phyloP scores from a whole-genome alignment of 2,888 invertebrate genomes.

The Gortyna flavago region DNA sequence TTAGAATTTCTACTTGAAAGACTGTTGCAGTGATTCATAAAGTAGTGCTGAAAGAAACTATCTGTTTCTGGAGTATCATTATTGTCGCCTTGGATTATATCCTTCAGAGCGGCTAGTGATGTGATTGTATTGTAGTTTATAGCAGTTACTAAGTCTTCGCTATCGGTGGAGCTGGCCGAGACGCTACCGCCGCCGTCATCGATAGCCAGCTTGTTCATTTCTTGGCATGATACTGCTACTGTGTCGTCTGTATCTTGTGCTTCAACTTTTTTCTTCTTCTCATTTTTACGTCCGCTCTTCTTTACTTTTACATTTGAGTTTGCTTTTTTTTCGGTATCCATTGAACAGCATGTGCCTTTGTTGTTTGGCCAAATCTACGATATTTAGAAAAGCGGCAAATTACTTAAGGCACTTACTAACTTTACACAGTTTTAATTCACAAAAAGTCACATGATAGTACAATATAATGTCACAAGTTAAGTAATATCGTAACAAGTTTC shows the following conservation, averaged over 20 bases:
- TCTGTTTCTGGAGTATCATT: constrained; percentile 90
- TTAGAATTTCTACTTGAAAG: constrained; percentile 90
- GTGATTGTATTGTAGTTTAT: constrained; percentile 93
- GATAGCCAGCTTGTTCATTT: constrained; percentile 72
- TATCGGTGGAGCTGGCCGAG: constrained; percentile 90
- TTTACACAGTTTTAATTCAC: constrained; percentile 72
- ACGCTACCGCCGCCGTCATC: constrained; percentile 70
- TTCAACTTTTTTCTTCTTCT: constrained; percentile 84
- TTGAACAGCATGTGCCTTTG: constrained; percentile 81
- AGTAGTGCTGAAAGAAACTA: constrained; percentile 93
- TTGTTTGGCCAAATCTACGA: constrained; percentile 68
- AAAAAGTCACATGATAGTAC: constrained; percentile 84
- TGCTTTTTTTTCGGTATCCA: constrained; percentile 82
- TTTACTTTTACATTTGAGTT: constrained; percentile 76
- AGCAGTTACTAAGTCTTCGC: constrained; percentile 91
- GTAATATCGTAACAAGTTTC: constrained; percentile 79
- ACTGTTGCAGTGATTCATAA: constrained; percentile 93
- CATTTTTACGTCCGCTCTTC: constrained; percentile 82
- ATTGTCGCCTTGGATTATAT: constrained; percentile 91
- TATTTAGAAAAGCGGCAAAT: constrained; percentile 69
- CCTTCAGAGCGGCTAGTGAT: constrained; percentile 92
- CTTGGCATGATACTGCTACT: constrained; percentile 72
- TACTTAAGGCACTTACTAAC: constrained; percentile 61
- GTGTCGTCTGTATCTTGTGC: constrained; percentile 66
- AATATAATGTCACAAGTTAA: constrained; percentile 73